Evolutionary conservation across 2,113 vertebrate genomes (phyloP).

Genomic region (Stegastes partitus): DNA sequence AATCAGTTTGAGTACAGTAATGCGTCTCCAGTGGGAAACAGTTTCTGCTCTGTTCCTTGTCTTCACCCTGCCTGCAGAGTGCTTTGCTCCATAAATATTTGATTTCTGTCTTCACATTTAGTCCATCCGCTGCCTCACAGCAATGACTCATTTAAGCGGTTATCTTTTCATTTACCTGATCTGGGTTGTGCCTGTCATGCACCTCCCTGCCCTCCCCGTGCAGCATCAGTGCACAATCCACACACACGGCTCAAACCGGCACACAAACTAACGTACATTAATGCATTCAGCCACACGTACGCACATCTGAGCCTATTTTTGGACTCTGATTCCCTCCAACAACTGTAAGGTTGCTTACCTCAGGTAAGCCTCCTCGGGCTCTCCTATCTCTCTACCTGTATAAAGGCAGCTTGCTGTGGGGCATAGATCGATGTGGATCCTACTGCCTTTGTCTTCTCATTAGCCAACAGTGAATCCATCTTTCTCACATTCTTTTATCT

Average conservation of each 20-base stretch:
- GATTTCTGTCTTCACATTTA: conserved; percentile 39
- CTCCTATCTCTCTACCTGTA: conserved; percentile 50
- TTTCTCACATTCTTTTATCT: conserved; percentile 80
- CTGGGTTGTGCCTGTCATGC: conserved; percentile 15
- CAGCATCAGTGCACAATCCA: conserved; percentile 1
- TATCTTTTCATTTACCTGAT: conserved; percentile 33
- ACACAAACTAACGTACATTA: conserved; percentile 1
- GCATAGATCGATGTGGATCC: conserved; percentile 79
- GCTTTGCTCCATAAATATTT: conserved; percentile 65
- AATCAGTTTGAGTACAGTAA: conserved; percentile 17
- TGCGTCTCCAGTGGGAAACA: conserved; percentile 36
- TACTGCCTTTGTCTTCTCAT: conserved; percentile 81
- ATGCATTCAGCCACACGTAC: conserved; percentile 5
- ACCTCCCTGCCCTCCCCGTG: conserved; percentile 7
- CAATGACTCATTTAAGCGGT: conserved; percentile 48
- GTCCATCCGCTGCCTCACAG: conserved; percentile 22
- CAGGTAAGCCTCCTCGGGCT: conserved; percentile 64
- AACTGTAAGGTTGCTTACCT: conserved; percentile 55
- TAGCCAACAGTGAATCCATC: conserved; percentile 78
- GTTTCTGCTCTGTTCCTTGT: conserved; percentile 1
- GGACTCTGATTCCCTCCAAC: conserved; percentile 14
- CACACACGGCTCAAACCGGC: conserved; percentile 15
- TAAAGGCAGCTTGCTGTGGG: conserved; percentile 63
- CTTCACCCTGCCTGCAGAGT: conserved; percentile 51
- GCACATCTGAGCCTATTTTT: conserved; percentile 22